Conservation (phyloP, 2,888 invertebrate genomes). For the Balanococcus diminutus region DNA sequence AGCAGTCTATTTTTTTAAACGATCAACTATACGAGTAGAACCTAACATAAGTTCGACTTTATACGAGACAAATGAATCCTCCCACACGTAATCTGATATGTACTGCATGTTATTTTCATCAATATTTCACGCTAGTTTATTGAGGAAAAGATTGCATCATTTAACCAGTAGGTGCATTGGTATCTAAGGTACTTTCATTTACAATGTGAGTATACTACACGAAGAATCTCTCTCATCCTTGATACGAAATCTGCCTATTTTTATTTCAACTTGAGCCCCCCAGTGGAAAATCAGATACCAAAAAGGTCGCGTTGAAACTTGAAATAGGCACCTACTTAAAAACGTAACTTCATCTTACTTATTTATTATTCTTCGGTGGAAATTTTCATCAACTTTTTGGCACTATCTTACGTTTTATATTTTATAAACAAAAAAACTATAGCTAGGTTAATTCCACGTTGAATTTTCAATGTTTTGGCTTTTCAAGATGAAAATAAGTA, state of each 20-base stretch:
- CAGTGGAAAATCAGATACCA: not conserved
- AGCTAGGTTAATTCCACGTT: not conserved
- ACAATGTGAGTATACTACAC: not conserved
- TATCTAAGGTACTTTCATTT: not conserved
- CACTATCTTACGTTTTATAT: not conserved
- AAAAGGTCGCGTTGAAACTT: not conserved
- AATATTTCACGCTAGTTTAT: not conserved
- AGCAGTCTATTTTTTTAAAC: not conserved
- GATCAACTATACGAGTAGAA: not conserved
- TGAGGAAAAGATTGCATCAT: not conserved
- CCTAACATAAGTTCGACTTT: not conserved
- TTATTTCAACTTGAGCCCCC: not conserved
- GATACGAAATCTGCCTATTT: not conserved
- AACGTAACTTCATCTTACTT: not conserved
- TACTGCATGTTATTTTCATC: not conserved
- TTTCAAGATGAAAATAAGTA: not conserved
- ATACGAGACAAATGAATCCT: not conserved
- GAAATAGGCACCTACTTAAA: not conserved
- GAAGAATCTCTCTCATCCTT: too few species aligned
- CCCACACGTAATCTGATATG: not conserved
- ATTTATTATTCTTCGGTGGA: not conserved
- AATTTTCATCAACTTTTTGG: conserved; percentile 15
- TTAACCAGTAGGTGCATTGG: too few species aligned
- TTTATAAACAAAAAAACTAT: not conserved
- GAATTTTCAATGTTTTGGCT: not conserved